Conservation (phyloP, 1,140 invertebrate genomes). For the Mactra quadrangularis region DNA sequence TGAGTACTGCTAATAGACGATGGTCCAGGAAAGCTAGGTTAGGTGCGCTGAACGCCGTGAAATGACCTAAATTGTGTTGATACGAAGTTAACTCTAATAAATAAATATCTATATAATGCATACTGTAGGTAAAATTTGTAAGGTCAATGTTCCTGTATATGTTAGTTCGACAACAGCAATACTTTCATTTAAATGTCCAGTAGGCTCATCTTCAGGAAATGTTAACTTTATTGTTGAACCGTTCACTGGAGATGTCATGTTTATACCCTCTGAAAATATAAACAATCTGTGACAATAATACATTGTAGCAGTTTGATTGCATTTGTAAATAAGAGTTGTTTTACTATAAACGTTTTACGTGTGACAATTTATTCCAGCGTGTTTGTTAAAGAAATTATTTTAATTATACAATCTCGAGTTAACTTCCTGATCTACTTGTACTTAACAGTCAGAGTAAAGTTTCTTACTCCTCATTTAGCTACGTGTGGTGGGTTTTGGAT, state of each 20-base stretch:
- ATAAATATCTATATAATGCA: too few species aligned
- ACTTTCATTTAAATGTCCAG: conserved; percentile 8
- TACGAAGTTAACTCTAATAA: too few species aligned
- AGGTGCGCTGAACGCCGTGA: too few species aligned
- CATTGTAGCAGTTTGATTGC: not conserved
- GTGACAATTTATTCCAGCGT: not conserved
- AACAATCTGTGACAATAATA: not conserved
- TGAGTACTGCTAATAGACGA: too few species aligned
- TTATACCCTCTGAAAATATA: conserved; percentile 8
- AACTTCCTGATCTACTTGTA: not conserved
- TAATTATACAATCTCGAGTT: not conserved
- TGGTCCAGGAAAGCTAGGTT: too few species aligned
- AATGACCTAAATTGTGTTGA: too few species aligned
- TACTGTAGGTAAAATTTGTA: conserved; percentile 4
- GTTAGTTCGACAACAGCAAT: conserved; percentile 3
- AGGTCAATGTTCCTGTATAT: not conserved
- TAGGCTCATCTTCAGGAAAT: not conserved
- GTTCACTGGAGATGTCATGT: not conserved
- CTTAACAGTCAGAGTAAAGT: not conserved
- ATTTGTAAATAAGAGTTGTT: not conserved
- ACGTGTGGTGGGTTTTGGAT: too few species aligned
- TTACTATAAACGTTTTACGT: not conserved
- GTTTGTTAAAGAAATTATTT: not conserved
- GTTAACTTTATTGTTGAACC: not conserved
- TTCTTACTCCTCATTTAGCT: too few species aligned